Evolutionary conservation across 2,113 vertebrate genomes (phyloP), one percentile per base, ranked within the genome.

Genomic region (Hemiscyllium ocellatum): DNA sequence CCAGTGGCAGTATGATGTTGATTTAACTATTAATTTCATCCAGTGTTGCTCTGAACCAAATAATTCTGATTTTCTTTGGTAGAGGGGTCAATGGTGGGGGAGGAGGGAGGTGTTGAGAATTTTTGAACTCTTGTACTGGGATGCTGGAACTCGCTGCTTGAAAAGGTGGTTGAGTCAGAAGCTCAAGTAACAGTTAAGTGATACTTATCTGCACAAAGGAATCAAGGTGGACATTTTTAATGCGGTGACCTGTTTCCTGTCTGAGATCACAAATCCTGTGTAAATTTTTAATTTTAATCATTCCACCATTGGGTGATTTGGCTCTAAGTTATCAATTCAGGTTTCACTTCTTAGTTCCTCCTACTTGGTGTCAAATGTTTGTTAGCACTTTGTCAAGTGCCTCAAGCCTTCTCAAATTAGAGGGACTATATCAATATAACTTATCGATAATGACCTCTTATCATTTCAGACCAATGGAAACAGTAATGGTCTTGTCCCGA

Each of bases 401-500:
- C 33, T n/a, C 17, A 26, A 8, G 3, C 15, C 15, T 83, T 56
- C n/a, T 37, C 42, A 94, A 7, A 42, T 93, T 66, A n/a, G 50
- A 50, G 68, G 12, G 2, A 12, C 12, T 68, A 42, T 66, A 29
- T 66, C 29, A 52, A 69, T 65, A 26, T 22, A 95, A 50, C 3
- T n/a, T 24, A 50, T 96, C 96, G 96, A 65, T 96, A 1, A 96
- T 95, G 17, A 95, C 5, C 56, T 26, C 87, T 91, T 91, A 96
- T 33, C 95, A 95, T 97, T 97, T 96, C 97, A 99, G 99, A 99
- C 99, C 1, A 99, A 99, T 17, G 99, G 99, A 0, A 98, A 97
- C 78, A 99, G 99, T 94, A 99, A 99, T 1, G 99, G 99, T 66
- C 97, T 99, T 4, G 99, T 99, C 50, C 99, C 99, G 0, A 99